phyloP scores from a whole-genome alignment of 2,888 invertebrate genomes.

The Mamestra brassicae region DNA sequence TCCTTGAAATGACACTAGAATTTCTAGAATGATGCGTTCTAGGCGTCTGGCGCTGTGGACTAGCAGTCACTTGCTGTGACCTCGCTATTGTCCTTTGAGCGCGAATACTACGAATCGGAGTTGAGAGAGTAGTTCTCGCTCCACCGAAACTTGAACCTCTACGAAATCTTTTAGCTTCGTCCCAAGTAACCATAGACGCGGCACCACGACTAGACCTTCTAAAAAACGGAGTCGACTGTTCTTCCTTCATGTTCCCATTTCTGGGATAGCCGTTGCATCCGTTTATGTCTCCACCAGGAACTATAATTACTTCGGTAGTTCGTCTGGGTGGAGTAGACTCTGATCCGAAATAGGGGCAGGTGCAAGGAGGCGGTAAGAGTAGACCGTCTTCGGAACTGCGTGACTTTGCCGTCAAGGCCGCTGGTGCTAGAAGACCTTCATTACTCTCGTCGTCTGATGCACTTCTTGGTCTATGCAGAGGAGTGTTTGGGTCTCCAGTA shows the following conservation, averaged over 20 bases:
- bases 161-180: slow-evolving; percentile 91
- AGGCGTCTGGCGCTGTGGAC: slow-evolving; percentile 88
- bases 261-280: slow-evolving; percentile 84
- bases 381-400: slow-evolving; percentile 88
- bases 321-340: slow-evolving; percentile 90
- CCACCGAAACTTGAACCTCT: slow-evolving; percentile 94
- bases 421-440: slow-evolving; percentile 83
- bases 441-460: slow-evolving; percentile 86
- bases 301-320: slow-evolving; percentile 89
- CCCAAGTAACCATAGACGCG: slow-evolving; percentile 95
- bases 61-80: slow-evolving; percentile 80
- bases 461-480: slow-evolving; percentile 83
- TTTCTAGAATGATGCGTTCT: slow-evolving; percentile 95
- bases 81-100: slow-evolving; percentile 82
- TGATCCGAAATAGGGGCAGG: slow-evolving; percentile 95
- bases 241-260: slow-evolving; percentile 82
- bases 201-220: slow-evolving; percentile 91
- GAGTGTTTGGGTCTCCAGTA: slow-evolving; percentile 80
- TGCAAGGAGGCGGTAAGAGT: slow-evolving; percentile 94
- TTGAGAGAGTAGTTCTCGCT: slow-evolving; percentile 91
- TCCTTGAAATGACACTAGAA: slow-evolving; percentile 95
- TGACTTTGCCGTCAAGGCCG: slow-evolving; percentile 83
- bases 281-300: slow-evolving; percentile 89
- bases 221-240: slow-evolving; percentile 87
- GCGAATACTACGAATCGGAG: slow-evolving; percentile 86